Evolutionary conservation across 2,797 vertebrate genomes (phyloP), one percentile per base, ranked within the genome.

Genomic region (Delichon dasypus): DNA sequence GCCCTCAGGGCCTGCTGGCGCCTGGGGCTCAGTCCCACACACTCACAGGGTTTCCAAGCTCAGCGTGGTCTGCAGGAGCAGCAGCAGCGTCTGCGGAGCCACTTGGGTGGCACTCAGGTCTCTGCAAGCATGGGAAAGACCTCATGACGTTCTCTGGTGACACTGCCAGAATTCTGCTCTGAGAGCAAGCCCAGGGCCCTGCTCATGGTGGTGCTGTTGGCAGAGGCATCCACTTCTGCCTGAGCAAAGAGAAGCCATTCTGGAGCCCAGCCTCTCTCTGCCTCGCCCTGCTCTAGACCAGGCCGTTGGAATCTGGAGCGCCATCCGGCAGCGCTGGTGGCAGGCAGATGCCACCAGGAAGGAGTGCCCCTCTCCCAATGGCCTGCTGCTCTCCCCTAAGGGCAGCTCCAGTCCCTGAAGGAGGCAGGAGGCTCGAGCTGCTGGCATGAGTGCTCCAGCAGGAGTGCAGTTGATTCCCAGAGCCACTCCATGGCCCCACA

Each of bases 41-140:
- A 93, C 97, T 98, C 95, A 98, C 97, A 97, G 93, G 2, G 29
- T 97, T 94, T 97, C 92, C 80, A 97, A 19, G 23, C 4, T 14
- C 23, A 21, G 12, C 14, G 89, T 85, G 61, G 58, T 94, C 80
- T 75, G 76, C 91, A 98, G 94, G 55, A 97, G 57, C 3, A 32
- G 75, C 58, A 97, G 75, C 36, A 97, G 4, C 4, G 44, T 51
- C 44, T 54, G 66, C 9, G 78, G 42, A 6, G 81, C 57, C 32
- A 96, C 93, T 38, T 66, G 74, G 16, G 97, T 97, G 55, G 47
- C 61, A 34, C 96, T 88, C 75, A 97, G 19, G 70, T 97, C 96
- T 82, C 97, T 98, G 92, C 61, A 91, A 83, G 68, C 87, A 50
- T 67, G 79, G 85, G 61, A 57, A 70, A 67, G 89, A 82, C 10